Evolutionary conservation across 2,888 invertebrate genomes (phyloP), one percentile per base, ranked within the genome.

Genomic region (Sclerodermus sp.): DNA sequence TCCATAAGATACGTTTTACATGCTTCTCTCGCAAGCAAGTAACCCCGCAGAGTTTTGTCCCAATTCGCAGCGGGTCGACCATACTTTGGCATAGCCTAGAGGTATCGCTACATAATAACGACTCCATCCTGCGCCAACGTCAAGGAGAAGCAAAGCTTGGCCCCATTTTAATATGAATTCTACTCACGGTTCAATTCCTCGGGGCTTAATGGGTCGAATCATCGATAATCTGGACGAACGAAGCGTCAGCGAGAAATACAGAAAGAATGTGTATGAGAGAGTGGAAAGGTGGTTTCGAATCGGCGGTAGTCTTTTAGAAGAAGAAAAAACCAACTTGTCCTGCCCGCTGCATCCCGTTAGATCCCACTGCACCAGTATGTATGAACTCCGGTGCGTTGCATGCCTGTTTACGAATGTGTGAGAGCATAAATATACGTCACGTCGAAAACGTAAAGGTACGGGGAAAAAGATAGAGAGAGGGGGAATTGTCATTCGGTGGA

Each of bases 401-500:
- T n/a, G n/a, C n/a, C n/a, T n/a, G n/a, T n/a, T n/a, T n/a, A n/a
- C n/a, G n/a, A n/a, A 57, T 17, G 45, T 45, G 29, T 32, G 18
- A 13, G 13, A 12, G 45, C 29, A 40, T n/a, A 17, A 18, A 17
- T 41, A 31, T 9, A 13, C 29, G 32, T 23, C 16, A 13, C 29
- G 32, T 23, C 16, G 31, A 29, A 47, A 13, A 44, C 37, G 34
- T 12, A 42, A 34, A 23, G 42, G 15, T 36, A 34, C 41, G 40
- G 43, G 36, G 49, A 57, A 57, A 49, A 49, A 53, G 15, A 14
- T 15, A 23, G 29, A 12, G 39, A 34, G 13, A 38, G 34, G 23
- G 53, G 52, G 55, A 60, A 66, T 63, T 68, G 68, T 69, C 67
- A 71, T 72, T 71, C 65, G 65, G 66, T 66, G 66, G 63, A 72